Conservation (phyloP, 2,888 invertebrate species). For the Dione vanillae region DNA sequence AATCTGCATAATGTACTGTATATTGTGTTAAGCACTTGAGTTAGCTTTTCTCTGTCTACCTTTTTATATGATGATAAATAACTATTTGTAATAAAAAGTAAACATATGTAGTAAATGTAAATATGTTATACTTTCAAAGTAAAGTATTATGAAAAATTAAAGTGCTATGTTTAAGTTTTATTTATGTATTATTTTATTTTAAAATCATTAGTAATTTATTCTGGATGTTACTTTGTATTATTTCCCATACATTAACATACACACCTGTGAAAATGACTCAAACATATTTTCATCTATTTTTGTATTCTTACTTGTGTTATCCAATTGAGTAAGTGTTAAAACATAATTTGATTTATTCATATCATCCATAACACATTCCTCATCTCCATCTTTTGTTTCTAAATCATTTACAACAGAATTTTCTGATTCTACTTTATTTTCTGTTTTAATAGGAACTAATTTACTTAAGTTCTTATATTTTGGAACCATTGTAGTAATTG, state of each 20-base stretch:
- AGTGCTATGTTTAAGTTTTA: too few species aligned
- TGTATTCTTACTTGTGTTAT: conserved; percentile 53
- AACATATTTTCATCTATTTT: conserved; percentile 72
- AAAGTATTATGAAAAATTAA: too few species aligned
- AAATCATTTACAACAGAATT: conserved; percentile 52
- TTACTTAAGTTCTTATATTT: conserved; percentile 71
- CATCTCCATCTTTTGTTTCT: conserved; percentile 51
- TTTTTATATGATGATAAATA: too few species aligned
- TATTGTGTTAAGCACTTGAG: too few species aligned
- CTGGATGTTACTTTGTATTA: background rate
- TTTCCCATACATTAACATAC: conserved; percentile 1
- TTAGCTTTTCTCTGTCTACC: too few species aligned
- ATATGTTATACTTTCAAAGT: too few species aligned
- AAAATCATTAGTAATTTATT: too few species aligned
- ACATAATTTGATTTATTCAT: conserved; percentile 87
- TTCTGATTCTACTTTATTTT: conserved; percentile 46
- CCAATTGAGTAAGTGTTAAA: conserved; percentile 87
- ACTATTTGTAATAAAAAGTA: too few species aligned
- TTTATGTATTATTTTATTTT: too few species aligned
- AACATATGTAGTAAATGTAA: too few species aligned
- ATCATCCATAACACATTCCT: conserved; percentile 69
- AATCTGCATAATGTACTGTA: too few species aligned
- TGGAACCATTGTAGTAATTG: conserved; percentile 83
- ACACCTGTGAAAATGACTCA: conserved; percentile 86
- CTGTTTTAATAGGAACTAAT: conserved; percentile 48